Evolutionary conservation across 2,113 vertebrate genomes (phyloP), one percentile per base, ranked within the genome.

Genomic region (Cairina moschata): DNA sequence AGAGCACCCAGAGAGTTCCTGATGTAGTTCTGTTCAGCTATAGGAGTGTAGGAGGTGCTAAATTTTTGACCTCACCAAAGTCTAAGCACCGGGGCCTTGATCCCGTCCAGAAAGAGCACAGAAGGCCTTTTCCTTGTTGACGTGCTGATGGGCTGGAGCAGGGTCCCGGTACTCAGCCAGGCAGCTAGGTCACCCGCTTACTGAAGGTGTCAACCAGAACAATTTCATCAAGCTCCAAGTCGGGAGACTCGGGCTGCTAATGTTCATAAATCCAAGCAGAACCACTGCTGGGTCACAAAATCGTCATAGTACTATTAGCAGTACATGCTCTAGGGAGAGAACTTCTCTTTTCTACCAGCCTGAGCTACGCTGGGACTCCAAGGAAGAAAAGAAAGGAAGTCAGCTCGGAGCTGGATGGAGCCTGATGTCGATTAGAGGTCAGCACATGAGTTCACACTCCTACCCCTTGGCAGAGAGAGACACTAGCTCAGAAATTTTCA

Each of bases 401-500:
- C 18, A 48, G 17, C 23, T 81, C 34, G 4, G 6, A 83, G 60
- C 17, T 55, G 63, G 59, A 8, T 54, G 36, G 59, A 44, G 40
- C 18, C 42, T 67, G 25, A 62, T 7, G 18, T 8, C 8, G 5
- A 36, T 17, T 62, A 62, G 34, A 14, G 12, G 28, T 29, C 69
- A 80, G 38, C 26, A 23, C 1, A 32, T 0, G 4, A 65, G n/a
- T 31, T 92, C 46, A 75, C 32, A 29, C 1, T 5, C 6, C 52
- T 83, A 9, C 7, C 36, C 28, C n/a, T 18, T 0, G 0, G 60
- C 1, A 29, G 50, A 65, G 28, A 1, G 5, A 1, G 46, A 25
- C 66, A 52, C 52, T 21, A 84, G 36, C n/a, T 63, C 11, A 55
- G 25, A 72, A 11, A 42, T 44, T 59, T 50, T 84, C 21, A 38